Percentiles rank a stretch among this genome's conserved stretches.
phyloP scores from a whole-genome alignment of 2,113 vertebrate genomes.

The Gracilinanus agilis region DNA sequence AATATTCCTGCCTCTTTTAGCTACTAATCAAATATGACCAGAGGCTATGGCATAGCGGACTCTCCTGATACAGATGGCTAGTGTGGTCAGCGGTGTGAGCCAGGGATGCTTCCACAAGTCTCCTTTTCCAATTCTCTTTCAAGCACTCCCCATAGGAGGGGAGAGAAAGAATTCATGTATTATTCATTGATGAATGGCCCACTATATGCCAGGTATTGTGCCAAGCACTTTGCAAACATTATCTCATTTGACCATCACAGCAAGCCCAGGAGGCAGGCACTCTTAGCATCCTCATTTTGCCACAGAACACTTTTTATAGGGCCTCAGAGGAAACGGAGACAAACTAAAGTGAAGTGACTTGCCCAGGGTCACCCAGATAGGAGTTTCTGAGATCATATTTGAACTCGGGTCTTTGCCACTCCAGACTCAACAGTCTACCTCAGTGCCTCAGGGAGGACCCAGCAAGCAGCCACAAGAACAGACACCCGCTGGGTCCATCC shows the following conservation, averaged over 20 bases:
- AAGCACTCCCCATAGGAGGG: not conserved
- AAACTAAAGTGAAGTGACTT: not conserved
- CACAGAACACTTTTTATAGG: not conserved
- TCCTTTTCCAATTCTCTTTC: not conserved
- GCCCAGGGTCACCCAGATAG: no score
- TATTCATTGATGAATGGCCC: not conserved
- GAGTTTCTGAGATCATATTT: not conserved
- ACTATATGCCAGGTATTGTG: fast-evolving
- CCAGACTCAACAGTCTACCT: not conserved
- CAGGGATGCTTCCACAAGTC: not conserved
- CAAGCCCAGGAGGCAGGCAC: not conserved
- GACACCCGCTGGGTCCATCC: not conserved
- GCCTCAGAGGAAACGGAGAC: not conserved
- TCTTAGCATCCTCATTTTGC: not conserved
- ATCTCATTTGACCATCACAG: not conserved
- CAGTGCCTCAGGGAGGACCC: not conserved
- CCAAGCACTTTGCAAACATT: not conserved
- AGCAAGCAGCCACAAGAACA: not conserved
- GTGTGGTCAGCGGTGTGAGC: no score
- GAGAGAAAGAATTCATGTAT: fast-evolving
- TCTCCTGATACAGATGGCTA: not conserved
- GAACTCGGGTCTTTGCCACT: not conserved
- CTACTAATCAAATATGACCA: not conserved
- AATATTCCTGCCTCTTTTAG: not conserved
- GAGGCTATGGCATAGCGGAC: not conserved